These are phyloP conservation scores for Phoronis australis DNA, from an alignment of 2,888 invertebrate genomes.

Conservation along the genomic window DNA sequence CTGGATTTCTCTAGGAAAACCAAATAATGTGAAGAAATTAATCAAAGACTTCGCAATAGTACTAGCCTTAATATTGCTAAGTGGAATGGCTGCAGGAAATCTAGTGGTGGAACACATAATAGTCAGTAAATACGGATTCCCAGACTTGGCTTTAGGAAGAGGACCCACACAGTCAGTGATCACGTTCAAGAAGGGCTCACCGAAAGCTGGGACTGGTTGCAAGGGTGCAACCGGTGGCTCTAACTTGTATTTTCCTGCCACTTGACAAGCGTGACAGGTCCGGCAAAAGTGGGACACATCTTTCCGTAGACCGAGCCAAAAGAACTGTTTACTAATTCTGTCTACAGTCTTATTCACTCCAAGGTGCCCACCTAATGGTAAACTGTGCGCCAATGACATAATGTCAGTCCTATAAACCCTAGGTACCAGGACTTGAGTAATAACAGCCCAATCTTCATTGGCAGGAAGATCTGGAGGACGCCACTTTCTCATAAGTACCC, in stretches of 20 bases:
- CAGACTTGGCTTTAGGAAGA: constrained; percentile 6
- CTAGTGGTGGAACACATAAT: constrained; percentile 8
- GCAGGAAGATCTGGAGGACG: constrained; percentile 1
- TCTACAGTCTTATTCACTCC: constrained; percentile 2
- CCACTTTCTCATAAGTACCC: constrained; percentile 4
- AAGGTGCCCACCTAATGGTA: constrained; percentile 4
- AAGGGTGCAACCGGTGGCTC: background rate
- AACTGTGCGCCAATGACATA: background rate
- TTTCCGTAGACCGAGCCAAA: constrained; percentile 5
- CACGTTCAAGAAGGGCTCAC: constrained; percentile 7
- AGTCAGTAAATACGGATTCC: constrained; percentile 4
- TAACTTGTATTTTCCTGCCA: constrained; percentile 3
- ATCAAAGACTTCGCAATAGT: constrained; percentile 1
- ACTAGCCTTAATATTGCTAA: constrained; percentile 3
- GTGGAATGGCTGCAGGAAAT: constrained; percentile 8
- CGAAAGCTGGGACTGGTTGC: constrained; percentile 6
- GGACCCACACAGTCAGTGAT: constrained; percentile 8
- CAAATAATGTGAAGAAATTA: constrained; percentile 2
- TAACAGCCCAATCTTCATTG: background rate
- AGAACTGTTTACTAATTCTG: constrained; percentile 4
- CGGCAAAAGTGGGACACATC: constrained; percentile 6
- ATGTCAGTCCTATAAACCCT: background rate
- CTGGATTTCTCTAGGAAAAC: constrained; percentile 4
- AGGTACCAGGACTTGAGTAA: constrained; percentile 5
- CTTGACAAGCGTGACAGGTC: constrained; percentile 9